A percentile compares a stretch with the other conserved stretches of the same genome.
These are phyloP conservation scores for Chloroceryle amazona DNA, from an alignment of 2,797 vertebrate genomes.

Conservation along the genomic window DNA sequence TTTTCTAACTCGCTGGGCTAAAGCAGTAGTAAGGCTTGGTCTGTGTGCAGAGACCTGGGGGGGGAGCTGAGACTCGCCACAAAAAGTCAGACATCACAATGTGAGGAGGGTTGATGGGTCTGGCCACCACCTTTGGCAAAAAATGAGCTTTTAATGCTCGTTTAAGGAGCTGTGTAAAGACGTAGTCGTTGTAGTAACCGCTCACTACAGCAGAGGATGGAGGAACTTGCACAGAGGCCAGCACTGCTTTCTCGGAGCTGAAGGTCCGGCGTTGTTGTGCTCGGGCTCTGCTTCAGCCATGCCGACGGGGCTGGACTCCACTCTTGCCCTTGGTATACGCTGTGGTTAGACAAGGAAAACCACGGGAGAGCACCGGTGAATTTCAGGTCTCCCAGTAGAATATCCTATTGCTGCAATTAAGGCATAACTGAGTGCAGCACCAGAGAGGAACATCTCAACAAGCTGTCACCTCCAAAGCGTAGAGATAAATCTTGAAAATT, in stretches of 20 bases:
- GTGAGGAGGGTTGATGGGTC: neutral
- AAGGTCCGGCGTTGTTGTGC: neutral
- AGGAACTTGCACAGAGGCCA: neutral
- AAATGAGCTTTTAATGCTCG: neutral
- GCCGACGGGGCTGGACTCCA: neutral
- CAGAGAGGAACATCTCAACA: neutral
- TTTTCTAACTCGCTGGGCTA: neutral
- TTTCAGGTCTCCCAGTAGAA: neutral
- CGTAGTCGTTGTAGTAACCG: neutral
- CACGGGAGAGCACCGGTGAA: neutral
- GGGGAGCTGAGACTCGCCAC: neutral
- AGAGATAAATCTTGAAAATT: neutral
- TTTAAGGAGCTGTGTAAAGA: neutral
- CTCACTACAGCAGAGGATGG: neutral
- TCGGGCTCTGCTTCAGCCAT: neutral
- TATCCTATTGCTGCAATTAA: neutral
- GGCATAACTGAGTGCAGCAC: neutral
- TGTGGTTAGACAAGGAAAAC: neutral
- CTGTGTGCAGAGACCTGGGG: neutral
- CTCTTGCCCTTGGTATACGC: neutral
- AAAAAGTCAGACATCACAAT: neutral
- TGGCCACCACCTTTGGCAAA: neutral
- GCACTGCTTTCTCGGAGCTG: fast-evolving
- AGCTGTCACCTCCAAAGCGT: neutral
- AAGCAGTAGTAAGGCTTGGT: neutral